Evolutionary conservation across 2,797 vertebrate genomes (phyloP).

Genomic region (Toxotes lorentzi): DNA sequence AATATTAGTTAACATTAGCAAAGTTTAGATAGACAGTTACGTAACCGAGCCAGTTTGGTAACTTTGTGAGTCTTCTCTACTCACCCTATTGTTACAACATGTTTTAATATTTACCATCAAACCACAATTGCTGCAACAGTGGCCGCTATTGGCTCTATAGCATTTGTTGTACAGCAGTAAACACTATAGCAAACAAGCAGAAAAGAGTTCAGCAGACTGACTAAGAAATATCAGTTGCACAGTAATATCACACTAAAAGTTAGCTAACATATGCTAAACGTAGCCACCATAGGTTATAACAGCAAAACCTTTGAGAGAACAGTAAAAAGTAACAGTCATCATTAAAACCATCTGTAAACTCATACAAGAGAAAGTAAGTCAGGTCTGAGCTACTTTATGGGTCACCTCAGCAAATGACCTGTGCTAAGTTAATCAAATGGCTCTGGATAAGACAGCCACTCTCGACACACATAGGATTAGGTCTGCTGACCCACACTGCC

Average conservation of each 20-base stretch:
- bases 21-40: neutral
- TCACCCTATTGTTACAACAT: neutral
- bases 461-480: slow-evolving; percentile 72
- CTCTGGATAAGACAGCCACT: slow-evolving; percentile 68
- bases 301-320: slow-evolving; percentile 7
- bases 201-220: neutral
- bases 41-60: slow-evolving; percentile 1
- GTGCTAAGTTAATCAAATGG: slow-evolving; percentile 80
- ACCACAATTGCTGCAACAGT: neutral
- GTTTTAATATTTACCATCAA: neutral
- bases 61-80: neutral
- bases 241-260: neutral
- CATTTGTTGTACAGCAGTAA: slow-evolving; percentile 4
- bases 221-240: neutral
- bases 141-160: neutral
- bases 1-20: neutral
- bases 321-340: neutral
- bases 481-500: slow-evolving; percentile 65
- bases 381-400: slow-evolving; percentile 60
- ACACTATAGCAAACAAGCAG: neutral
- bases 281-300: neutral
- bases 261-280: neutral
- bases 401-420: slow-evolving; percentile 64
- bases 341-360: slow-evolving; percentile 22
- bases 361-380: slow-evolving; percentile 50